Percentiles rank a stretch among this genome's conserved stretches.
phyloP scores from a whole-genome alignment of 2,113 vertebrate genomes.

The Pteronura brasiliensis region DNA sequence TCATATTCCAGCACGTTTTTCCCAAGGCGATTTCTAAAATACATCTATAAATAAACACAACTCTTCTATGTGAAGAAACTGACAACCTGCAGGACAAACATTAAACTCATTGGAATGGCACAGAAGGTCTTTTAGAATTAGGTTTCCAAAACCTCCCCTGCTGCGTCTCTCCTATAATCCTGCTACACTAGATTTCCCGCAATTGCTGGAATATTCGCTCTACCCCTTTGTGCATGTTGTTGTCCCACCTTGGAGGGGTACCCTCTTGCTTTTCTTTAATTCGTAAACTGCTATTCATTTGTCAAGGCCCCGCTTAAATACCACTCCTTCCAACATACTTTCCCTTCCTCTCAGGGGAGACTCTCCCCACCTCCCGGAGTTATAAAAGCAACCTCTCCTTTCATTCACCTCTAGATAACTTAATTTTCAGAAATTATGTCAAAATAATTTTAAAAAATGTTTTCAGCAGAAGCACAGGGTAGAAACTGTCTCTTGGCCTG shows the following conservation, averaged over 20 bases:
- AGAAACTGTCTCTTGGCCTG: not conserved
- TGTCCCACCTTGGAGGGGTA: not conserved
- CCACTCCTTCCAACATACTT: not conserved
- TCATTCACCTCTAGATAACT: not conserved
- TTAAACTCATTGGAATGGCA: not conserved
- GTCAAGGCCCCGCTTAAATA: not conserved
- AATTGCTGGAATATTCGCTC: not conserved
- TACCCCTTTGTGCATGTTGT: not conserved
- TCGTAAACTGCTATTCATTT: not conserved
- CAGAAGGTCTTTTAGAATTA: not conserved
- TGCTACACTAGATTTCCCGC: not conserved
- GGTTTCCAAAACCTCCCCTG: not conserved
- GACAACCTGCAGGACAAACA: not conserved
- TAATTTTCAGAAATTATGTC: slow-evolving; percentile 1
- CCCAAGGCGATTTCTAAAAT: not conserved
- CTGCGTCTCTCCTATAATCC: not conserved
- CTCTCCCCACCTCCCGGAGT: not conserved
- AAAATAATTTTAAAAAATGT: not conserved
- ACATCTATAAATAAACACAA: not conserved
- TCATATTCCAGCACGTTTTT: not conserved
- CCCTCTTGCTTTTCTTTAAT: not conserved
- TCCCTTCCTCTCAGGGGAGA: not conserved
- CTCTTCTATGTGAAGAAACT: not conserved
- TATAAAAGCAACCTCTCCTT: not conserved
- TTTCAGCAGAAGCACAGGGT: not conserved